Conservation (phyloP, 2,113 vertebrate genomes). For the Limnothrissa miodon region DNA sequence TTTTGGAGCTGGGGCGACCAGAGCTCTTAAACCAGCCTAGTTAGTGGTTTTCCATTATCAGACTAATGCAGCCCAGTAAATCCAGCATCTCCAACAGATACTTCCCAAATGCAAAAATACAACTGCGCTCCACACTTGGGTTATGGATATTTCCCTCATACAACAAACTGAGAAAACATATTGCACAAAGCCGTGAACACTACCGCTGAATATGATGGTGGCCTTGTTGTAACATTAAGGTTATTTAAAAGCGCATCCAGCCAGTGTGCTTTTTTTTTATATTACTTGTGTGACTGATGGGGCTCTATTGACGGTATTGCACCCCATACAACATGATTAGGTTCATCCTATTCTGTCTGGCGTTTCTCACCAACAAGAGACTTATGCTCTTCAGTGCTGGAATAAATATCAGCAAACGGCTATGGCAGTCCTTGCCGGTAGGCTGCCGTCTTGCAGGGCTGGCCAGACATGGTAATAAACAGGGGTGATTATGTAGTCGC, state of each 20-base stretch:
- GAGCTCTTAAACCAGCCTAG: not conserved
- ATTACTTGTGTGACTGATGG: not conserved
- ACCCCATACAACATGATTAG: not conserved
- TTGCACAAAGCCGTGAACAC: not conserved
- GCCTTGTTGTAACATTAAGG: conserved; percentile 1
- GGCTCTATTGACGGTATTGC: not conserved
- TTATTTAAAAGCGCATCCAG: not conserved
- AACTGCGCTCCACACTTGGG: not conserved
- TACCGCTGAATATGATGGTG: not conserved
- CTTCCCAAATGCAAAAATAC: not conserved
- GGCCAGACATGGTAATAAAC: not conserved
- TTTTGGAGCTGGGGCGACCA: not conserved
- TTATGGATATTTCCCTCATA: conserved; percentile 1
- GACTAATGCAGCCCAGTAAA: not conserved
- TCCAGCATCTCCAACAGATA: not conserved
- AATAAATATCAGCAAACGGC: not conserved
- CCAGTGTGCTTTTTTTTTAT: not conserved
- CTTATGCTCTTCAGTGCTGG: not conserved
- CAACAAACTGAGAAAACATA: not conserved
- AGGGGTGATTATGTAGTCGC: conserved; percentile 1
- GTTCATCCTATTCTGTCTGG: not conserved
- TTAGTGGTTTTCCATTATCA: conserved; percentile 10
- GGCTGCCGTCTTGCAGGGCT: not conserved
- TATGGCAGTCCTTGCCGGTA: not conserved
- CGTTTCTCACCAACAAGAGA: not conserved